Evolutionary conservation across 2,113 vertebrate species (phyloP), one percentile per base, ranked within the genome.

Genomic region (Gadus chalcogrammus): DNA sequence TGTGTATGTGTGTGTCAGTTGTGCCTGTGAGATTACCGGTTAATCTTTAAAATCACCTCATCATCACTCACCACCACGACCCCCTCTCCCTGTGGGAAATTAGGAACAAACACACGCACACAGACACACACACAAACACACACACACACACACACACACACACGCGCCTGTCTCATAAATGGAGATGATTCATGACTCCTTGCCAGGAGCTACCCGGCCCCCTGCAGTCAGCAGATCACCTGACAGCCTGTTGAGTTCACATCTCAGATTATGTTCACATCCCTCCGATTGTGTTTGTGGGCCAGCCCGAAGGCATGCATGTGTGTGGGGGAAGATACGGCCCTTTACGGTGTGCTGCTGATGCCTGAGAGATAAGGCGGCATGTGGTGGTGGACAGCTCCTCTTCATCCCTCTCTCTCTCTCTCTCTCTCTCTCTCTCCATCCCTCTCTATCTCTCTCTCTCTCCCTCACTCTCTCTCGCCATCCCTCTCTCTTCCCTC

Each of bases 321-420:
- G 42, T 48, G 42, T 48, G 42, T 13, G 8, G 12, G 42, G 42
- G 42, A 9, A 48, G 42, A 48, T 48, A 48, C 42, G 42, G 42
- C 42, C 12, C 8, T 13, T 48, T 48, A 48, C 42, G 12, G 42
- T 48, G 7, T 48, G 42, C 12, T 48, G 8, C 42, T 11, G 42
- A 84, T 84, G 69, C 61, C 69, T 16, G 42, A 11, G 20, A 15
- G 77, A 84, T 79, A 71, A 58, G 58, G 75, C 76, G 42, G 42
- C 42, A 13, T 48, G 42, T 73, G 3, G 15, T n/a, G 55, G 55
- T 66, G 75, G 77, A 67, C 79, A 60, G 55, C 31, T 31, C 3
- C 31, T 31, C 31, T 31, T 31, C 31, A 31, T 31, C 31, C 1
- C 31, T 31, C 31, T 5, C 31, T 31, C 31, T 31, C 22, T 24